Conservation (phyloP, 53 echinoderm and acorn worm species). For the Patiria pectinifera region DNA sequence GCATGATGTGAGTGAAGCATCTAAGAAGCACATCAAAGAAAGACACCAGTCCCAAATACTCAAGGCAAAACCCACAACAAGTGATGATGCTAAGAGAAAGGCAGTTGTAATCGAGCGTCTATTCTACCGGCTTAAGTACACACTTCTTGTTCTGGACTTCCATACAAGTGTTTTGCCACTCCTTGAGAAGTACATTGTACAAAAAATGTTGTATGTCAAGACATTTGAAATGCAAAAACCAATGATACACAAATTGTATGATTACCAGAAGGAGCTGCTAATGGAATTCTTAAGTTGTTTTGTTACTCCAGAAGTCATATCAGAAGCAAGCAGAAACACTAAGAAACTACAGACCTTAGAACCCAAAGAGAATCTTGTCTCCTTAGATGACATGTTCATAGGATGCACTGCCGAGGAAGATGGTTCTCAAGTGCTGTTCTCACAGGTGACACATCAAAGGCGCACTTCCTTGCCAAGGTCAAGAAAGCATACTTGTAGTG, state of each 20-base stretch:
- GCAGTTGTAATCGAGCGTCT: background rate
- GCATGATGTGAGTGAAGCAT: background rate
- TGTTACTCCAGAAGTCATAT: conserved; percentile 11
- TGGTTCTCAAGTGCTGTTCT: conserved; percentile 7
- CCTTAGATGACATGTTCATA: conserved; percentile 9
- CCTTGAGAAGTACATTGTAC: conserved; percentile 11
- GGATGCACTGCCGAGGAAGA: background rate
- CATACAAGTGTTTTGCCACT: conserved; percentile 28
- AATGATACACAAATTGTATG: conserved; percentile 19
- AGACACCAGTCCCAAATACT: background rate
- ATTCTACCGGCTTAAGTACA: conserved; percentile 5
- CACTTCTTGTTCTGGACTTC: conserved; percentile 24
- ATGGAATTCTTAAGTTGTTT: conserved; percentile 8
- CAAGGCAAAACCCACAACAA: conserved; percentile 1
- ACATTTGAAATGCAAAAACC: background rate
- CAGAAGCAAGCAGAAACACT: background rate
- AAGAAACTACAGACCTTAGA: conserved; percentile 5
- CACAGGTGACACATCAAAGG: conserved; percentile 5
- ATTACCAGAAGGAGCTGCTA: background rate
- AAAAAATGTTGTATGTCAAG: too few relatives aligned
- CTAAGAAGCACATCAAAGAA: background rate
- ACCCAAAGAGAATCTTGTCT: conserved; percentile 10
- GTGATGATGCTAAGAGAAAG: background rate
- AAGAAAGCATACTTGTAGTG: conserved; percentile 8
- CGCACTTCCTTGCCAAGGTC: background rate